These are phyloP conservation scores for Tiliqua scincoides DNA, from an alignment of 2,113 vertebrate genomes.

Conservation along the genomic window DNA sequence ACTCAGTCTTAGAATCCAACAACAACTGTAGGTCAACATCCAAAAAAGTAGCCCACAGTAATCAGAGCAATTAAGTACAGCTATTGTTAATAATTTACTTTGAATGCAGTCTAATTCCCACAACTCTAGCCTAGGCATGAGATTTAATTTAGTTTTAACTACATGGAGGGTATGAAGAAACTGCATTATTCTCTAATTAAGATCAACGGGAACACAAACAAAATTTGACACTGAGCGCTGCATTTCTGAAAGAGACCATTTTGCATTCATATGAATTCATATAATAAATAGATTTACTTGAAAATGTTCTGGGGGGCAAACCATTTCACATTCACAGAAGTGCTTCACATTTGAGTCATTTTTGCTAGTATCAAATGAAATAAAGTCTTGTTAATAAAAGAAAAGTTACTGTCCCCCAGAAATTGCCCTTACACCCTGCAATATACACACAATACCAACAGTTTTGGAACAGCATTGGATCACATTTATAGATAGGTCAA, in stretches of 20 bases:
- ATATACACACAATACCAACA: too few species aligned
- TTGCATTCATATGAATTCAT: neutral
- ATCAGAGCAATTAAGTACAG: neutral
- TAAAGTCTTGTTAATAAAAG: neutral
- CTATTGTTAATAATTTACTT: neutral
- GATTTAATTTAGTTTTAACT: neutral
- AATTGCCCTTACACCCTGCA: neutral
- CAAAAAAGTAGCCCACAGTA: neutral
- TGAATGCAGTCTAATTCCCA: neutral
- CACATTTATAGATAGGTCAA: too few species aligned
- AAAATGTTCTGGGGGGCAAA: neutral
- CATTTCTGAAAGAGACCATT: neutral
- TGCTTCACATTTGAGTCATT: neutral
- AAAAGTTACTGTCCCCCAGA: neutral
- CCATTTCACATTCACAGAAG: neutral
- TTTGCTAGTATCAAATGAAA: neutral
- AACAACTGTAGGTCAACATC: neutral
- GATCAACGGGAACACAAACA: neutral
- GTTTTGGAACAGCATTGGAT: too few species aligned
- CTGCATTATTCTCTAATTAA: slow-evolving; percentile 6
- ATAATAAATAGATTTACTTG: neutral
- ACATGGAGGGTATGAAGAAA: neutral
- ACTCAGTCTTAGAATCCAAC: neutral
- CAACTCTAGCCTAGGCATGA: neutral
- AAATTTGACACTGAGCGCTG: neutral